These are phyloP conservation scores for Paedocypris micromegethes DNA, from an alignment of 2,797 vertebrate species.

Conservation along the genomic window DNA sequence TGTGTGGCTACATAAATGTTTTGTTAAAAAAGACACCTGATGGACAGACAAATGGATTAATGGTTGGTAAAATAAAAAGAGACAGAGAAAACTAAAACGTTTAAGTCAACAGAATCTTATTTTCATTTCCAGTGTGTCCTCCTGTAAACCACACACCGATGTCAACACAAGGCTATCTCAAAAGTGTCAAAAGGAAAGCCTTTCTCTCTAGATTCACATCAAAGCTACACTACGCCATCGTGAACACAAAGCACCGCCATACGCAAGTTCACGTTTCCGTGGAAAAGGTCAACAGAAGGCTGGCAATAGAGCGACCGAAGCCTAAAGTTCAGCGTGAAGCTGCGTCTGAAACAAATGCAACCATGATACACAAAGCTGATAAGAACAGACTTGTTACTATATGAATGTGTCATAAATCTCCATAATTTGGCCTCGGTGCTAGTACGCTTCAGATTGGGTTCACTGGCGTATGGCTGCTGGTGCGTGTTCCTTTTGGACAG, in stretches of 20 bases:
- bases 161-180: slow-evolving; percentile 50
- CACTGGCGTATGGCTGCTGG: slow-evolving; percentile 16
- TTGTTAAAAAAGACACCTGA: too few species aligned
- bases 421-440: too few species aligned
- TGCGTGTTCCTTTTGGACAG: slow-evolving; percentile 55
- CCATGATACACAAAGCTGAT: not conserved
- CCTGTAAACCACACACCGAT: slow-evolving; percentile 50
- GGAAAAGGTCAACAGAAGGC: slow-evolving; percentile 55
- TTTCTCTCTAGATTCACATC: slow-evolving; percentile 63
- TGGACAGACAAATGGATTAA: too few species aligned
- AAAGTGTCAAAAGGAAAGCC: slow-evolving; percentile 52
- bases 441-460: not conserved
- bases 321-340: slow-evolving; percentile 42
- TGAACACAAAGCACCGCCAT: slow-evolving; percentile 47
- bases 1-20: too few species aligned
- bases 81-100: too few species aligned
- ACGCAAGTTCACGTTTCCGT: slow-evolving; percentile 60
- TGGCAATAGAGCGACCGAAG: slow-evolving; percentile 9
- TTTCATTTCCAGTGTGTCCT: not conserved
- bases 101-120: too few species aligned
- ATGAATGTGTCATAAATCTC: not conserved
- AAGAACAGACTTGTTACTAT: not conserved
- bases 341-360: slow-evolving; percentile 53
- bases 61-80: too few species aligned
- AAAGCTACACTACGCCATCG: slow-evolving; percentile 67